Evolutionary conservation across 2,888 invertebrate genomes (phyloP).

Genomic region (Drosophila sordidula): DNA sequence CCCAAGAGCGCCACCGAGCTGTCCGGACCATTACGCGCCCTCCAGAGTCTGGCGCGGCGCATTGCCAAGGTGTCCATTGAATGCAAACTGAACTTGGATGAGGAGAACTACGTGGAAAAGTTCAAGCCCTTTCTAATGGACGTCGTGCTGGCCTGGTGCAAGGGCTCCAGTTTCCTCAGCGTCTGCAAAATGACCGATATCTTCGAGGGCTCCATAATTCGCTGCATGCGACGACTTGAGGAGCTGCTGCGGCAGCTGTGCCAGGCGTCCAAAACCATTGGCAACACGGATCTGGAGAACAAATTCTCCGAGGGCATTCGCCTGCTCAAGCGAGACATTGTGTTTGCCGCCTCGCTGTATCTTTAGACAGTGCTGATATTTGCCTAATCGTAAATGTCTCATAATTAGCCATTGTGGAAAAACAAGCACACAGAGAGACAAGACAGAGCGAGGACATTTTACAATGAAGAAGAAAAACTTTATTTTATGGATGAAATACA

Average conservation of each 20-base stretch:
- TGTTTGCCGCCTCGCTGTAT: conserved; percentile 99
- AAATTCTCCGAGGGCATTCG: conserved; percentile 97
- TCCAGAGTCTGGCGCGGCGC: conserved; percentile 97
- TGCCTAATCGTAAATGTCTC: too few species aligned
- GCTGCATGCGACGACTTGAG: conserved; percentile 98
- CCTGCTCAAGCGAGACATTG: conserved; percentile 97
- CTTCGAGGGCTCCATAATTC: conserved; percentile 93
- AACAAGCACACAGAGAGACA: too few species aligned
- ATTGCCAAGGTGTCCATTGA: conserved; percentile 95
- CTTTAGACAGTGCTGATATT: conserved; percentile 86
- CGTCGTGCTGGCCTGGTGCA: conserved; percentile 97
- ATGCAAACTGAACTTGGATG: conserved; percentile 94
- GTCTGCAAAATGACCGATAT: conserved; percentile 98
- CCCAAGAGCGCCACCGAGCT: conserved; percentile 93
- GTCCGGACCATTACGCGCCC: conserved; percentile 92
- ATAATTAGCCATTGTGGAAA: too few species aligned
- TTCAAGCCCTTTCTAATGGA: conserved; percentile 99
- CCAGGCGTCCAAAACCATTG: conserved; percentile 98
- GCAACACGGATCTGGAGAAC: conserved; percentile 97
- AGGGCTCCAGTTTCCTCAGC: conserved; percentile 95
- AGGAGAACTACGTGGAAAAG: conserved; percentile 94
- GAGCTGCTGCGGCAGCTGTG: conserved; percentile 97
- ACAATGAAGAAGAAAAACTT: conserved; percentile 34
- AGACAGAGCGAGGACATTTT: conserved; percentile 22
- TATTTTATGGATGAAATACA: conserved; percentile 26